These are phyloP conservation scores for Trididemnum clinides DNA, from an alignment of 23 tunicate genomes.

Conservation along the genomic window DNA sequence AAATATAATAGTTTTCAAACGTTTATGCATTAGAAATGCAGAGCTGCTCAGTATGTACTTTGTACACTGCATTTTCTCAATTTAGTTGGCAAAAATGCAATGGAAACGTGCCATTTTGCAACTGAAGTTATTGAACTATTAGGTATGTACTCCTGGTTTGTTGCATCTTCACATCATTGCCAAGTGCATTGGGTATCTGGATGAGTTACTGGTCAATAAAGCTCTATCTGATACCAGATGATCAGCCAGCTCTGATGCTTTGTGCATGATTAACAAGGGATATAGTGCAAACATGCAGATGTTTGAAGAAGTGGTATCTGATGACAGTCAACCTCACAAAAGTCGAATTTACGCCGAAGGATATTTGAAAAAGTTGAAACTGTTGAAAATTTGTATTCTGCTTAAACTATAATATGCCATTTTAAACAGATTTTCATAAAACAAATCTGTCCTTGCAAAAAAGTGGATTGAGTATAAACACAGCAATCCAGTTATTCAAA, in stretches of 20 bases:
- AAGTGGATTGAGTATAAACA: too few species aligned
- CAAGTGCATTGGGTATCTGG: too few species aligned
- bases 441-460: neutral
- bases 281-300: neutral
- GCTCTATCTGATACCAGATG: too few species aligned
- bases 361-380: neutral
- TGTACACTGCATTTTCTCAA: conserved; percentile 8
- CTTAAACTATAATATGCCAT: neutral
- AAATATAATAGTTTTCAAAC: conserved; percentile 13
- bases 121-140: neutral
- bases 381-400: neutral
- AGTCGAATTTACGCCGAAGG: neutral
- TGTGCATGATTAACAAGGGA: neutral
- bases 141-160: too few species aligned
- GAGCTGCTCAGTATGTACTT: conserved; percentile 2
- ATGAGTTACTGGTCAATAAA: too few species aligned
- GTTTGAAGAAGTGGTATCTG: neutral
- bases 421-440: conserved; percentile 6
- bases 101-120: conserved; percentile 5
- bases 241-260: neutral
- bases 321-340: neutral
- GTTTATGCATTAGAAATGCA: neutral
- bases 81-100: conserved; percentile 3
- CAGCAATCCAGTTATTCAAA: too few species aligned
- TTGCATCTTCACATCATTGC: too few species aligned